Evolutionary conservation across 2,113 vertebrate genomes (phyloP).

Genomic region (Crotalus viridis): DNA sequence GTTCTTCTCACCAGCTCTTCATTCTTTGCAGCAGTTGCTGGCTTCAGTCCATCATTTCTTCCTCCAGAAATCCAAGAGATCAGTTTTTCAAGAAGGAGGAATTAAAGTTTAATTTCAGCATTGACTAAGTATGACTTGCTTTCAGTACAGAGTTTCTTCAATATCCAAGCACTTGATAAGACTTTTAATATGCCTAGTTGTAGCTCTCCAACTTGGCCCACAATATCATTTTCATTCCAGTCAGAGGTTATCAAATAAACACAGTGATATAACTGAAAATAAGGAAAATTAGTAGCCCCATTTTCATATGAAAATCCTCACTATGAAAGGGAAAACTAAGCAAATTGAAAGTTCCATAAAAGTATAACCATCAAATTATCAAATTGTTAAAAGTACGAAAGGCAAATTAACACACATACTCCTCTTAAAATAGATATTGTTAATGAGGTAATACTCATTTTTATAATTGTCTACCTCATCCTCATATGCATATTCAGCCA

Average conservation of each 20-base stretch:
- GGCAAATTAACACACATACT: not conserved
- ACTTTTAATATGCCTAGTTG: not conserved
- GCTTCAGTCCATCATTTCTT: not conserved
- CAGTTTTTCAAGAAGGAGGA: not conserved
- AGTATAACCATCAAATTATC: not conserved
- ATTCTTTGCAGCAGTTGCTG: not conserved
- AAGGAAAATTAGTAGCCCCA: not conserved
- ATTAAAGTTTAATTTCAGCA: not conserved
- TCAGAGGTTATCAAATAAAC: not conserved
- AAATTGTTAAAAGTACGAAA: not conserved
- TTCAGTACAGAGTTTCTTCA: not conserved
- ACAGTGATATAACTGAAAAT: not conserved
- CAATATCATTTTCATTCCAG: not conserved
- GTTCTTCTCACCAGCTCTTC: not conserved
- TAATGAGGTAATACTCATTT: not conserved
- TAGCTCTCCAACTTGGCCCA: not conserved
- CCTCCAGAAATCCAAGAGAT: too few species aligned
- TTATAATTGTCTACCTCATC: not conserved
- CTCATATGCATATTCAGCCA: not conserved
- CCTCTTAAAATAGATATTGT: not conserved
- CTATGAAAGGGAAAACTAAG: not conserved
- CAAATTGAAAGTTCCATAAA: not conserved
- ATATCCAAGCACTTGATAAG: not conserved
- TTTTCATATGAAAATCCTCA: not conserved
- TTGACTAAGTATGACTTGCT: not conserved